These are phyloP conservation scores for Atta cephalotes DNA, from an alignment of 1,140 invertebrate species.

Conservation along the genomic window DNA sequence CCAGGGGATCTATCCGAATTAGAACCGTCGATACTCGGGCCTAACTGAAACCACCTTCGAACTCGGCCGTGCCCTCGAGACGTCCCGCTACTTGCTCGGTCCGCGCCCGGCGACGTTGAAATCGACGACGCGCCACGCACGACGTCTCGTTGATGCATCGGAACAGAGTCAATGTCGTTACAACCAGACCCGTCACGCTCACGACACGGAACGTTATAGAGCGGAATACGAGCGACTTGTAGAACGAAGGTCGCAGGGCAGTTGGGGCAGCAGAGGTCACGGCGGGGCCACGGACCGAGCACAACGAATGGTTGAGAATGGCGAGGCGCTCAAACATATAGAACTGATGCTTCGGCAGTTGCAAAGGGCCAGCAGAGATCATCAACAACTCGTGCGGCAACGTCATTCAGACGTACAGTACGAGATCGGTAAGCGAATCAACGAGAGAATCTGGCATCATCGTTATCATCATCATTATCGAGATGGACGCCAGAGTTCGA, in stretches of 20 bases:
- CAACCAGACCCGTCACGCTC: background rate
- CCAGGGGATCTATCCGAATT: constrained; percentile 82
- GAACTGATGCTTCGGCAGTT: constrained; percentile 79
- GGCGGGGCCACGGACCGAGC: constrained; percentile 28
- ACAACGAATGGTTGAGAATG: constrained; percentile 69
- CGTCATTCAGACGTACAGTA: constrained; percentile 57
- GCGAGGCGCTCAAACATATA: constrained; percentile 77
- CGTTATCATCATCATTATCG: constrained; percentile 1
- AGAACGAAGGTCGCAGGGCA: constrained; percentile 40
- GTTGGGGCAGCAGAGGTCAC: constrained; percentile 14
- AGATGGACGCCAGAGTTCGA: constrained; percentile 5
- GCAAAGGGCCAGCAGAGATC: constrained; percentile 79
- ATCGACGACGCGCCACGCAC: constrained; percentile 19
- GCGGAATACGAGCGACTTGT: constrained; percentile 70
- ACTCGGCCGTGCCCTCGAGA: constrained; percentile 53
- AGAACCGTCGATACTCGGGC: constrained; percentile 80
- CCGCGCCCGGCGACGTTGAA: constrained; percentile 4
- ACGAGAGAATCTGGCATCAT: constrained; percentile 7
- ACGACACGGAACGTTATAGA: constrained; percentile 13
- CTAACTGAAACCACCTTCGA: constrained; percentile 68
- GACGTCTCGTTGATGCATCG: constrained; percentile 15
- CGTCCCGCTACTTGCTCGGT: constrained; percentile 23
- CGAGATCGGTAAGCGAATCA: constrained; percentile 20
- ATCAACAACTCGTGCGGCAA: constrained; percentile 78
- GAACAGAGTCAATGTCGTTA: constrained; percentile 17